Evolutionary conservation across 2,888 invertebrate species (phyloP).

Genomic region (Phasia obesa): DNA sequence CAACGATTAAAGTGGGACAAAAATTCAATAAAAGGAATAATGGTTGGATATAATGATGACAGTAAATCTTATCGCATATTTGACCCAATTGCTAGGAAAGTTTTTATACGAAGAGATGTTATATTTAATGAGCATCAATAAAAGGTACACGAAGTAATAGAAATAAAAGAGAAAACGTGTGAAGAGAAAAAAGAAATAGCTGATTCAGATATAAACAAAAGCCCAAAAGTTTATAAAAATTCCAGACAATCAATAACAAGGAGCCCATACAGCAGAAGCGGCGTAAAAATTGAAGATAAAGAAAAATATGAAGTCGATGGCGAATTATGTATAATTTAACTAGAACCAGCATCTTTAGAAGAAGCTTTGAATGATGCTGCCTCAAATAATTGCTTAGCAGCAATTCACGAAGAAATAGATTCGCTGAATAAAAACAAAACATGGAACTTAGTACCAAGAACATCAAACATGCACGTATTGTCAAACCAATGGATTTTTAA

Average conservation of each 20-base stretch:
- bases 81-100: slow-evolving; percentile 6
- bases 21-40: slow-evolving; percentile 5
- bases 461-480: too few relatives aligned
- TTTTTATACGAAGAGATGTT: slow-evolving; percentile 4
- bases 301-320: slow-evolving; percentile 22
- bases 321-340: slow-evolving; percentile 10
- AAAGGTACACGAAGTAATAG: not conserved
- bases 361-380: slow-evolving; percentile 14
- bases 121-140: not conserved
- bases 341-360: slow-evolving; percentile 25
- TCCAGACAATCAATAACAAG: slow-evolving; percentile 1
- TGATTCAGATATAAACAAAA: slow-evolving; percentile 1
- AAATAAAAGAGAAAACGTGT: not conserved
- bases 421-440: too few relatives aligned
- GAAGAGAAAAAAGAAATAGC: slow-evolving; percentile 8
- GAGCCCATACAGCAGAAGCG: slow-evolving; percentile 13
- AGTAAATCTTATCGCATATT: slow-evolving; percentile 16
- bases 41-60: slow-evolving; percentile 30
- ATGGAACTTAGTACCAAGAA: too few relatives aligned
- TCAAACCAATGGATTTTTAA: too few relatives aligned
- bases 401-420: slow-evolving; percentile 21
- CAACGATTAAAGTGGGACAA: not conserved
- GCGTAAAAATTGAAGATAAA: not conserved
- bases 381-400: slow-evolving; percentile 19
- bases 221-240: slow-evolving; percentile 9